Evolutionary conservation across 2,888 invertebrate species (phyloP).

Genomic region (Caenorhabditis sp.): DNA sequence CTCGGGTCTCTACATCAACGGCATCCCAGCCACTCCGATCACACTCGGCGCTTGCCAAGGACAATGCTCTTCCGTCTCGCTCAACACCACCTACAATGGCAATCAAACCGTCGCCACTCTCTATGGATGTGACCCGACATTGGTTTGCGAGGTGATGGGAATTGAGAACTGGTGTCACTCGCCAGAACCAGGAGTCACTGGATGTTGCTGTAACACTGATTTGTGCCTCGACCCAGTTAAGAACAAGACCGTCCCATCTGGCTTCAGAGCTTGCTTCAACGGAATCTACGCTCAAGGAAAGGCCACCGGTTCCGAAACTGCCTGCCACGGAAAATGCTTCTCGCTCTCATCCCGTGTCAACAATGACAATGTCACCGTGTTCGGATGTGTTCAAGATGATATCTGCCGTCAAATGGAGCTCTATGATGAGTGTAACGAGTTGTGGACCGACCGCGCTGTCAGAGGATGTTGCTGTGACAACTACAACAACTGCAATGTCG

Average conservation of each 20-base stretch:
- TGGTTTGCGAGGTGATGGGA: conserved; percentile 42
- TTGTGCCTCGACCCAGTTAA: conserved; percentile 49
- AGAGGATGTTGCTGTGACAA: conserved; percentile 54
- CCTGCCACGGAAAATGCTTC: conserved; percentile 49
- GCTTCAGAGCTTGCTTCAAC: conserved; percentile 38
- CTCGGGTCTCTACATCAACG: conserved; percentile 49
- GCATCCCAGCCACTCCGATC: conserved; percentile 28
- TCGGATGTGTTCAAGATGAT: conserved; percentile 44
- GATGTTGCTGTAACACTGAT: conserved; percentile 52
- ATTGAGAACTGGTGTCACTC: conserved; percentile 37
- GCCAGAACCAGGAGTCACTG: conserved; percentile 44
- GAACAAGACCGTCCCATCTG: conserved; percentile 42
- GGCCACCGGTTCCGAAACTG: conserved; percentile 39
- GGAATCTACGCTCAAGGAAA: conserved; percentile 45
- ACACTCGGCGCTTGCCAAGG: conserved; percentile 44
- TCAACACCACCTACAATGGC: conserved; percentile 35
- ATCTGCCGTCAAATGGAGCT: conserved; percentile 43
- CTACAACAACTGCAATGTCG: conserved; percentile 50
- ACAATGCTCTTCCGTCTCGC: conserved; percentile 42
- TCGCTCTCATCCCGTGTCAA: conserved; percentile 33
- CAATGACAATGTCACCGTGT: conserved; percentile 29
- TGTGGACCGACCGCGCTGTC: conserved; percentile 26
- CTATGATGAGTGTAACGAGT: conserved; percentile 44
- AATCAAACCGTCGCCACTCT: conserved; percentile 24
- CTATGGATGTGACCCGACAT: conserved; percentile 50